Evolutionary conservation across 2,113 vertebrate genomes (phyloP).

Genomic region (Miniopterus natalensis): DNA sequence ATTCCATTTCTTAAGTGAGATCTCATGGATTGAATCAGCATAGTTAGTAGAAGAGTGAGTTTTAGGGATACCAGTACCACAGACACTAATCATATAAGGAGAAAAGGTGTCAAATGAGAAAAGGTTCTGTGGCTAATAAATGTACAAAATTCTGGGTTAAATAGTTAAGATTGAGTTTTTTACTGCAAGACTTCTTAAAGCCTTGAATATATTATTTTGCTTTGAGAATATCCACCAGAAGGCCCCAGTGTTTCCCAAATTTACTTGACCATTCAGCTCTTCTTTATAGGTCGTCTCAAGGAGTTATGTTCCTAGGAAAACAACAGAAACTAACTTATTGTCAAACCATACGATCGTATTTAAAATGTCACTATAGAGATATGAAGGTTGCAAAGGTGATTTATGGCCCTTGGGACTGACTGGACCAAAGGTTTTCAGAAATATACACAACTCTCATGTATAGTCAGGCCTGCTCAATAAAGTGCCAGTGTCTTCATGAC

Average conservation of each 20-base stretch:
- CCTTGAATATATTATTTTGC: background rate
- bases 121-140: background rate
- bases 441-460: background rate
- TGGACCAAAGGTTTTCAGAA: slow-evolving; percentile 16
- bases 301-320: slow-evolving; percentile 49
- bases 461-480: background rate
- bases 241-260: background rate
- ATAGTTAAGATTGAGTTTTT: background rate
- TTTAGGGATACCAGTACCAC: background rate
- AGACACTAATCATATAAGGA: background rate
- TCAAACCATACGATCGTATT: background rate
- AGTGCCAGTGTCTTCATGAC: background rate
- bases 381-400: slow-evolving; percentile 28
- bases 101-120: background rate
- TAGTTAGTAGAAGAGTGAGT: background rate
- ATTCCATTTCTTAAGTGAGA: background rate
- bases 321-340: background rate
- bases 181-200: background rate
- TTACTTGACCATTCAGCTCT: background rate
- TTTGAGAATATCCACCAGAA: background rate
- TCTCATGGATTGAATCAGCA: background rate
- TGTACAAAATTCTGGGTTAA: background rate
- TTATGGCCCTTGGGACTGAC: background rate
- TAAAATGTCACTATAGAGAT: slow-evolving; percentile 1
- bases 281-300: background rate